These are phyloP conservation scores for Diabrotica virgifera DNA, from an alignment of 1,140 invertebrate species.

Conservation along the genomic window DNA sequence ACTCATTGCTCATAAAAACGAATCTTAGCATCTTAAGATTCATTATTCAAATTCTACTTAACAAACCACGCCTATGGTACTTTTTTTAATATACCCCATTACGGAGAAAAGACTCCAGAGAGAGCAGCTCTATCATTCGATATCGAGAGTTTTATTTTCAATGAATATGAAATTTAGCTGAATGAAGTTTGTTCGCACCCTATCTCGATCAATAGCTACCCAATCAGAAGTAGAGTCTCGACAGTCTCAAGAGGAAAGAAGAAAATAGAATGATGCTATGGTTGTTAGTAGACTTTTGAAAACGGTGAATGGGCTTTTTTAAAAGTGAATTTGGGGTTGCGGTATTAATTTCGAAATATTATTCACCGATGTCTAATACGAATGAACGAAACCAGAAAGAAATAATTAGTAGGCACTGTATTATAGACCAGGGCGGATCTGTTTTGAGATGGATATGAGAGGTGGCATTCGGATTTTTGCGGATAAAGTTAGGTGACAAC, in stretches of 20 bases:
- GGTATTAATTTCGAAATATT: too few species aligned
- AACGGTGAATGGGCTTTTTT: background rate
- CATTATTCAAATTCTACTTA: too few species aligned
- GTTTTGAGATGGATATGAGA: too few species aligned
- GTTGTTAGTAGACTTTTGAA: background rate
- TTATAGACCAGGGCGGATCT: too few species aligned
- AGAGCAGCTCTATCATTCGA: conserved; percentile 10
- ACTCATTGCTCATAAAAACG: too few species aligned
- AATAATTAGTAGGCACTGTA: too few species aligned
- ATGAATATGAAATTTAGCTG: conserved; percentile 28
- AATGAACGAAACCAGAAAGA: too few species aligned
- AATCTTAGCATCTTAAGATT: too few species aligned
- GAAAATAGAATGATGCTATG: background rate
- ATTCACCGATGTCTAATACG: too few species aligned
- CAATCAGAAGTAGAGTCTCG: conserved; percentile 12
- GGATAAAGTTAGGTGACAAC: too few species aligned
- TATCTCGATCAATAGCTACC: conserved; percentile 18
- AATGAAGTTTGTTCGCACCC: conserved; percentile 17
- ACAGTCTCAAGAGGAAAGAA: background rate
- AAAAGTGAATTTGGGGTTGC: background rate
- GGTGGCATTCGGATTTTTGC: too few species aligned
- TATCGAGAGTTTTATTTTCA: conserved; percentile 27
- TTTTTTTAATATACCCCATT: conserved; percentile 5
- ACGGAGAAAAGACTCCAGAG: conserved; percentile 3
- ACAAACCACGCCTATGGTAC: background rate